Conservation (phyloP, 2,888 invertebrate species). For the Hypomecis atomaria region DNA sequence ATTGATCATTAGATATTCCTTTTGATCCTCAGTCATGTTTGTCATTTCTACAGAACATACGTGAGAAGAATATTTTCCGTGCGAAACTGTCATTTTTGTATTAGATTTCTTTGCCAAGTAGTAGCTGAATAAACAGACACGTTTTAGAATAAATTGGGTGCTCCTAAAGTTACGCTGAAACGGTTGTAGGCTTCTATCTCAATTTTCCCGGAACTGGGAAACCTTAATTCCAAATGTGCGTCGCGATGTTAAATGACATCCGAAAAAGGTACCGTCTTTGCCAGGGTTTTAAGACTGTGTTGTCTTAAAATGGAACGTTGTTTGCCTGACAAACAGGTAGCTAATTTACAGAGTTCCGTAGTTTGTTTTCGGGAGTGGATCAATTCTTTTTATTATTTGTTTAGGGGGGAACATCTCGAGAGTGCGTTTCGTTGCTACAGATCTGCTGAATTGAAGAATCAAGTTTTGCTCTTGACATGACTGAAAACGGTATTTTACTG, state of each 20-base stretch:
- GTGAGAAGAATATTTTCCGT: slow-evolving; percentile 26
- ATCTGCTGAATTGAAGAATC: not conserved
- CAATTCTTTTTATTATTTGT: slow-evolving; percentile 22
- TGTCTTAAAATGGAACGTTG: slow-evolving; percentile 31
- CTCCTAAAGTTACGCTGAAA: slow-evolving; percentile 41
- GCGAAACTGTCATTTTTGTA: slow-evolving; percentile 32
- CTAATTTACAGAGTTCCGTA: slow-evolving; percentile 23
- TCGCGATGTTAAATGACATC: slow-evolving; percentile 45
- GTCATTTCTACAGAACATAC: slow-evolving; percentile 20
- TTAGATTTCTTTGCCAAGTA: slow-evolving; percentile 35
- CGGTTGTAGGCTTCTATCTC: slow-evolving; percentile 30
- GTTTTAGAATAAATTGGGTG: slow-evolving; percentile 49
- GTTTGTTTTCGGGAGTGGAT: slow-evolving; percentile 16
- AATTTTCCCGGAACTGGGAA: slow-evolving; percentile 31
- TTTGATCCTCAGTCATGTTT: slow-evolving; percentile 9
- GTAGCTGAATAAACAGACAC: slow-evolving; percentile 40
- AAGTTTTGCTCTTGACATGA: too few species aligned
- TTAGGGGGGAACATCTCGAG: slow-evolving; percentile 18
- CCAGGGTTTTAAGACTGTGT: slow-evolving; percentile 41
- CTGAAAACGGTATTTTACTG: too few species aligned
- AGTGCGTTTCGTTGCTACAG: not conserved
- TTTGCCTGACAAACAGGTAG: slow-evolving; percentile 37
- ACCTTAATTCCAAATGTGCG: slow-evolving; percentile 48
- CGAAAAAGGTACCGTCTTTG: slow-evolving; percentile 38
- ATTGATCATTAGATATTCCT: not conserved